A percentile compares a stretch with the other conserved stretches of the same genome.
Evolutionary conservation across 2,888 invertebrate species (phyloP).

Genomic region (Aleiodes alternator): DNA sequence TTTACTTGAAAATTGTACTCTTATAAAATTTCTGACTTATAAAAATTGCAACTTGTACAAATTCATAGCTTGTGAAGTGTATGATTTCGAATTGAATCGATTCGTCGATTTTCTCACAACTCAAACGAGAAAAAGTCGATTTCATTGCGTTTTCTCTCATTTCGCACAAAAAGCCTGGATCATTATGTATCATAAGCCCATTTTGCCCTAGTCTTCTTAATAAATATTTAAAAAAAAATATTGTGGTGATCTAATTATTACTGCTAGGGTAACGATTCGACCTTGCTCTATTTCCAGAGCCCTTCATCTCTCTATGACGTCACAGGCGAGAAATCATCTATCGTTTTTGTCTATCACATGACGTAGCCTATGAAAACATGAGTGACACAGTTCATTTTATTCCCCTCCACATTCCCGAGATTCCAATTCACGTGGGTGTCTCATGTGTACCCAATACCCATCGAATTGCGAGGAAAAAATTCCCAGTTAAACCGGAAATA

Average conservation of each 20-base stretch:
- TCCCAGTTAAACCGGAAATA: too few relatives aligned
- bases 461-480: too few relatives aligned
- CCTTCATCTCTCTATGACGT: conserved; percentile 63
- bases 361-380: conserved; percentile 64
- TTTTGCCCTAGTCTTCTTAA: conserved; percentile 30
- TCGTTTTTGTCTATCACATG: conserved; percentile 61
- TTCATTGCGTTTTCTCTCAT: too few relatives aligned
- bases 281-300: conserved; percentile 56
- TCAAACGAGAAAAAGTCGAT: too few relatives aligned
- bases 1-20: too few relatives aligned
- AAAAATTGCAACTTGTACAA: too few relatives aligned
- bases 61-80: too few relatives aligned
- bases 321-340: conserved; percentile 48
- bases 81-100: too few relatives aligned
- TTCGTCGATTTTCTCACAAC: too few relatives aligned
- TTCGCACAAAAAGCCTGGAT: too few relatives aligned
- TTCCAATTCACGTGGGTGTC: conserved; percentile 48
- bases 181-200: too few relatives aligned
- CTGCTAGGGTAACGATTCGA: conserved; percentile 68
- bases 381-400: conserved; percentile 53
- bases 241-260: conserved; percentile 71
- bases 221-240: conserved; percentile 66
- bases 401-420: not conserved
- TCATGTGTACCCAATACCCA: not conserved
- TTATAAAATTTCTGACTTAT: too few relatives aligned